Evolutionary conservation across 2,797 vertebrate genomes (phyloP).

Genomic region (Pelobates cultripes): DNA sequence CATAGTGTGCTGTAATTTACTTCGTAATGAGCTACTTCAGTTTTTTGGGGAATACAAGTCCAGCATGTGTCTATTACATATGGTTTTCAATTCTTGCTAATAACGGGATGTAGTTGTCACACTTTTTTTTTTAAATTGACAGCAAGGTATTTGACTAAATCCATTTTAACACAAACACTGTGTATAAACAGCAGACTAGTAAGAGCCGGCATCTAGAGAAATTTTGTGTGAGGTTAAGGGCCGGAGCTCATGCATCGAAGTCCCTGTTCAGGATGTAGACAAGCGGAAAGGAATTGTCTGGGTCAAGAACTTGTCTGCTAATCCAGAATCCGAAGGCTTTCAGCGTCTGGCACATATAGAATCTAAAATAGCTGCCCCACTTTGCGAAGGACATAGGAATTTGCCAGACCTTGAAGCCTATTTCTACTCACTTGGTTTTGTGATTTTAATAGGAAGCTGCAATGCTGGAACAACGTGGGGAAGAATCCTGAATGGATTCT

Average conservation of each 20-base stretch:
- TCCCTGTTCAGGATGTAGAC: slow-evolving; percentile 18
- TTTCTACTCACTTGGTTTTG: neutral
- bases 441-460: too few relatives aligned
- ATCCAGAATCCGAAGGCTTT: slow-evolving; percentile 13
- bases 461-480: too few relatives aligned
- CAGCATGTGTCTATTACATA: too few relatives aligned
- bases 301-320: slow-evolving; percentile 28
- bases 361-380: slow-evolving; percentile 6
- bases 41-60: too few relatives aligned
- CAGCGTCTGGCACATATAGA: slow-evolving; percentile 24
- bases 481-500: too few relatives aligned
- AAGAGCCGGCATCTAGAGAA: neutral
- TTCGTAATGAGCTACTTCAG: neutral
- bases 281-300: slow-evolving; percentile 40
- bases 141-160: too few relatives aligned
- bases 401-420: neutral
- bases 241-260: slow-evolving; percentile 1
- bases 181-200: neutral
- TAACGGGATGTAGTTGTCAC: too few relatives aligned
- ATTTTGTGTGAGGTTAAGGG: neutral
- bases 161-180: neutral
- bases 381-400: neutral
- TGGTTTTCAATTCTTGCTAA: too few relatives aligned
- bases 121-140: too few relatives aligned
- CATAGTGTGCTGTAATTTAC: neutral